phyloP scores from a whole-genome alignment of 2,888 invertebrate species.

The Allophyes oxyacanthae region DNA sequence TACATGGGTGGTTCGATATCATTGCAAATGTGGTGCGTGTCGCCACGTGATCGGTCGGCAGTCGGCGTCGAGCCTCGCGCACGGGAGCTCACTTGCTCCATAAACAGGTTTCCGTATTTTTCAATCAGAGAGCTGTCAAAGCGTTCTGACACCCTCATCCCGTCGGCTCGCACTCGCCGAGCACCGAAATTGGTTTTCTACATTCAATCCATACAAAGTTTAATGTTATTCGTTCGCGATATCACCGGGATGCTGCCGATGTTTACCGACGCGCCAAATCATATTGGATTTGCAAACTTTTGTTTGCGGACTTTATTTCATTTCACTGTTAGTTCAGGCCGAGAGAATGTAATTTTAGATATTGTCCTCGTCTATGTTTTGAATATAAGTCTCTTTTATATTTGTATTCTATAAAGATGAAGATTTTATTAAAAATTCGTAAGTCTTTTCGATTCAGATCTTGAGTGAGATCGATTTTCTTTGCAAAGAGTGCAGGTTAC shows the following conservation, averaged over 20 bases:
- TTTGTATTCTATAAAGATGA: slow-evolving; percentile 53
- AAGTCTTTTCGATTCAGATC: slow-evolving; percentile 12
- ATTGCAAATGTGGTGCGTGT: slow-evolving; percentile 40
- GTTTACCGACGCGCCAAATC: slow-evolving; percentile 89
- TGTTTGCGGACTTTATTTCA: slow-evolving; percentile 89
- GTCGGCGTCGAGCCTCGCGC: slow-evolving; percentile 56
- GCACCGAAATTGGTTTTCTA: slow-evolving; percentile 90
- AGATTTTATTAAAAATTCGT: slow-evolving; percentile 59
- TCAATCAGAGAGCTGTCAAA: slow-evolving; percentile 91
- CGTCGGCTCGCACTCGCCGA: slow-evolving; percentile 89
- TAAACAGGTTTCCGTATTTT: slow-evolving; percentile 90
- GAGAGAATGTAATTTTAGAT: slow-evolving; percentile 86
- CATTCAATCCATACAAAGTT: slow-evolving; percentile 90
- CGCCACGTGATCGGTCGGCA: slow-evolving; percentile 42
- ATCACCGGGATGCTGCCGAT: slow-evolving; percentile 89
- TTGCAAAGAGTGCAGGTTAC: slow-evolving; percentile 71
- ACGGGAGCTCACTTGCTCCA: slow-evolving; percentile 83
- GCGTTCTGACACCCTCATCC: slow-evolving; percentile 90
- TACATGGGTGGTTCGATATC: slow-evolving; percentile 36
- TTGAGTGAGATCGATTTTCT: slow-evolving; percentile 8
- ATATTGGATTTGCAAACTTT: slow-evolving; percentile 90
- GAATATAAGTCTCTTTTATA: slow-evolving; percentile 69
- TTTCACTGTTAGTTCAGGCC: slow-evolving; percentile 87
- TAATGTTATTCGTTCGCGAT: slow-evolving; percentile 90
- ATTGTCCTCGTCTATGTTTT: slow-evolving; percentile 75